Base-by-base conservation (phyloP, 2,888 invertebrate species). In the Uloborus plumipes region DNA sequence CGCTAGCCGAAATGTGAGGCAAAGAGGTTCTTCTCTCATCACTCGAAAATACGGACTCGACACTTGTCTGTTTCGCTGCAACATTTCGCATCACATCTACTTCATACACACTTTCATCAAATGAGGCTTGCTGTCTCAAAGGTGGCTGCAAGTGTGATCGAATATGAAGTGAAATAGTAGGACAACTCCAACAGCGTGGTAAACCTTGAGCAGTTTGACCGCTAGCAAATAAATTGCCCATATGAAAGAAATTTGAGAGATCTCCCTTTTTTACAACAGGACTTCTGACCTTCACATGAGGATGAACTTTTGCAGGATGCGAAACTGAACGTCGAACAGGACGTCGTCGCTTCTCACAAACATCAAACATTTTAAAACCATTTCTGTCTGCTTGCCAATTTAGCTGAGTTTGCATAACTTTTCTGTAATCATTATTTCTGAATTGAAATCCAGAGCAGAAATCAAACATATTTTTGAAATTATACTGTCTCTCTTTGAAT, bases 31-130 rank as follows among this genome's bases (percentile, higher is more conserved):
- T 64, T 71, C 84, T 65, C 31, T 65, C 65, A 20, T 80, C 76
- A 11, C 53, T 55, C 6, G 64, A 65, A 50, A 18, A 50, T n/a
- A 51, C 62, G 20, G 72, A 59, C 49, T 66, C 31, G 0, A 72
- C 64, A 49, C 66, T 71, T 2, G 49, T 49, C 53, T 86, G 85
- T 39, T 85, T 84, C n/a, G 85, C 91, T 58, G 93, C 93, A 85
- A 95, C 92, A 88, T 95, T 94, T 69, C 95, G 90, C 91, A 94
- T 94, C 64, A 95, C 93, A 89, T 96, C 96, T 85, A 96, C 93
- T 77, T 93, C 92, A 90, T 94, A 96, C 16, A 92, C 89, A 86
- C 92, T 92, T 89, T 94, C 94, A 89, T 95, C 95, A 90, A 96
- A 95, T 59, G 95, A 93, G 62, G 95, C 95, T 89, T 95, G 95